phyloP scores from a whole-genome alignment of 2,888 invertebrate genomes.

The Seira ritae region DNA sequence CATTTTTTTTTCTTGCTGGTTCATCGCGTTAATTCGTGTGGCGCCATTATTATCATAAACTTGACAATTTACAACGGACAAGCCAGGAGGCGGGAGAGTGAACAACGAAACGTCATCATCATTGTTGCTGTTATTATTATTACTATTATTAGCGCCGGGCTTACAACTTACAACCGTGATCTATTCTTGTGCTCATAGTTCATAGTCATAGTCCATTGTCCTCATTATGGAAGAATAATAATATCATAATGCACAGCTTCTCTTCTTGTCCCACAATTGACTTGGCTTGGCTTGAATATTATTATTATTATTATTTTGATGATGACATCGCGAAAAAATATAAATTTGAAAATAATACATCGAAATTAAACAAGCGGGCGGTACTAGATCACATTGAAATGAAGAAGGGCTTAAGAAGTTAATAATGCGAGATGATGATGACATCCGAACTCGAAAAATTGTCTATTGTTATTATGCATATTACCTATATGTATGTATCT shows the following conservation, averaged over 20 bases:
- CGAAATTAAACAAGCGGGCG: conserved; percentile 44
- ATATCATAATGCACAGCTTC: background rate
- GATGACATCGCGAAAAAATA: conserved; percentile 41
- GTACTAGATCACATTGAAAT: conserved; percentile 26
- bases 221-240: background rate
- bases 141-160: background rate
- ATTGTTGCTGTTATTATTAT: background rate
- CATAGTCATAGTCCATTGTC: too few relatives aligned
- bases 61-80: background rate
- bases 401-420: background rate
- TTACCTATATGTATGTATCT: too few relatives aligned
- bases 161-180: background rate
- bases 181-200: background rate
- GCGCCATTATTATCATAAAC: background rate
- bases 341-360: conserved; percentile 27
- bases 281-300: conserved; percentile 11
- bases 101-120: background rate
- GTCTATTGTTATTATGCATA: background rate
- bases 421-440: conserved; percentile 47
- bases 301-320: conserved; percentile 40
- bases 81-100: too few relatives aligned
- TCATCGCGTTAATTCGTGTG: conserved; percentile 2
- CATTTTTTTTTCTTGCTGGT: conserved; percentile 3
- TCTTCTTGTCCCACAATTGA: background rate
- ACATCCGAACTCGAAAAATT: conserved; percentile 34